Base-by-base conservation (phyloP, 2,113 vertebrate species). In the Talpa occidentalis region DNA sequence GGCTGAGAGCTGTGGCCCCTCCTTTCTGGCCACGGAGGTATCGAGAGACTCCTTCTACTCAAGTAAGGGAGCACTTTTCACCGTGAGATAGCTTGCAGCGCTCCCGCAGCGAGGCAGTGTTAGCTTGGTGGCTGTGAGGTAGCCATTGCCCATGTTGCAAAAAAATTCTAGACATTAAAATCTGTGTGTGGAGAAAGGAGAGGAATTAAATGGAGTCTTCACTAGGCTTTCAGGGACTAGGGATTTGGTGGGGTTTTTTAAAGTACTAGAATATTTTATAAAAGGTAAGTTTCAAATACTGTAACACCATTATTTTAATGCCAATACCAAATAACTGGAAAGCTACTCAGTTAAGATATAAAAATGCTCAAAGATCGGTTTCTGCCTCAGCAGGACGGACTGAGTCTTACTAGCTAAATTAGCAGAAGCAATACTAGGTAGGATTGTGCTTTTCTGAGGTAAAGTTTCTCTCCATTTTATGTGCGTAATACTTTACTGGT, bases 231-330 rank as follows among this genome's bases (percentile, higher is more conserved):
- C 52, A 87, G 78, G 82, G 49, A 56, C 56, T 76, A 92, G 81
- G 62, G 40, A 26, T 82, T 83, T 88, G 67, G 10, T 35, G 2
- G 11, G 66, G 10, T 70, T 89, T 72, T 91, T 90, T 86, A 11
- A 5, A 79, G n/a, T 92, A 66, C 3, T 89, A 52, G 54, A 35
- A 40, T 84, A 69, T 91, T 96, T 97, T 89, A 84, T 84, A 82
- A 84, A 96, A 97, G 88, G 87, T 94, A 93, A 87, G 90, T 95
- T 96, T 60, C 54, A 90, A 91, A 49, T 56, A 44, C 70, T 74
- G 47, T 42, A 69, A 49, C n/a, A n/a, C 49, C 47, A 35, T 73
- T 91, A 32, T 83, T 96, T 97, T 95, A 73, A 89, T 91, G 0
- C 88, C 92, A 78, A 80, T 91, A 91, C 60, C 32, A 79, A 66